Conservation (phyloP, 2,113 vertebrate species). For the Dasypus novemcinctus region DNA sequence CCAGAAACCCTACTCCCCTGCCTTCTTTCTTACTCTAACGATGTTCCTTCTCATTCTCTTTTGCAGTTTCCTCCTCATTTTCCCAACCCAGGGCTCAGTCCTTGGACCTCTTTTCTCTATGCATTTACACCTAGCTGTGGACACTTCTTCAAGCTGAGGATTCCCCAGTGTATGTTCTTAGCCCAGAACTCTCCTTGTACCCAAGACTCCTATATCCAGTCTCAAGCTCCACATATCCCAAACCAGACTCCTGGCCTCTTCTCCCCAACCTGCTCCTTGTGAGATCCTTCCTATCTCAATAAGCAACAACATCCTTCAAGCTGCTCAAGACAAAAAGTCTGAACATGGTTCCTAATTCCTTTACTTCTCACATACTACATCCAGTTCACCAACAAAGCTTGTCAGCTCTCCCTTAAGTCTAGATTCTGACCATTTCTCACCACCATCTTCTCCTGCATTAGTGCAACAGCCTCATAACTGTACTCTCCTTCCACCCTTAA, state of each 20-base stretch:
- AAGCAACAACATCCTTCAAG: neutral
- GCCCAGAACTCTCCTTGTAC: neutral
- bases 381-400: neutral
- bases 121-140: neutral
- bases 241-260: neutral
- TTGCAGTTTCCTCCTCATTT: neutral
- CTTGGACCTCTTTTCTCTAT: neutral
- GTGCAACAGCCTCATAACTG: too few relatives aligned
- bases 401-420: too few relatives aligned
- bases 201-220: neutral
- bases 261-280: neutral
- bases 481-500: neutral
- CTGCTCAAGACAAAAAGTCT: neutral
- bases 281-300: neutral
- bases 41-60: neutral
- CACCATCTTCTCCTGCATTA: too few relatives aligned
- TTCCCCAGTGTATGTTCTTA: neutral
- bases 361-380: neutral
- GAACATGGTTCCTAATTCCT: neutral
- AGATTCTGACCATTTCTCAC: neutral
- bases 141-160: neutral
- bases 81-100: neutral
- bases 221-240: neutral
- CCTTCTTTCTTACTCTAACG: neutral
- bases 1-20: neutral